Evolutionary conservation across 1,140 invertebrate genomes (phyloP), one percentile per base, ranked within the genome.

Genomic region (Drosophila obscura): DNA sequence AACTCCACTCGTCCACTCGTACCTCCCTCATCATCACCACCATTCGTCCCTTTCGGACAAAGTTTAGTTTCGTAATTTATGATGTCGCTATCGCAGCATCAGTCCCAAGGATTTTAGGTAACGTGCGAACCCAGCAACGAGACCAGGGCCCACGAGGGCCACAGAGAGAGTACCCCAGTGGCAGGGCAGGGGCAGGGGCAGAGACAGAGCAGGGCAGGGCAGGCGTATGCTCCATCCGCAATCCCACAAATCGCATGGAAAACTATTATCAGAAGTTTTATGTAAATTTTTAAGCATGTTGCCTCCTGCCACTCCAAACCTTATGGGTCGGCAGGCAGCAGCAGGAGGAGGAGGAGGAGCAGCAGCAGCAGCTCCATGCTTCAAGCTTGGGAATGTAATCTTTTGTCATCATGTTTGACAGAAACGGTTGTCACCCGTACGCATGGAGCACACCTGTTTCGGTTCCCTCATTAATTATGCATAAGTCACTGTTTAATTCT

Each of bases 221-320:
- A 44, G 41, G 31, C 50, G 46, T 24, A 41, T 45, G 35, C 35
- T 39, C 35, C 35, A 39, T 39, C 35, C 62, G 53, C 75, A 79
- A 82, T 84, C 63, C 63, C 72, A 83, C 77, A 81, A 68, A 80
- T 80, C 77, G 77, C 45, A 79, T 68, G 66, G 60, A 78, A 83
- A 87, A 87, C 82, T 88, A 88, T 88, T 88, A 89, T 88, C 84
- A 88, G 55, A 88, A 88, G 79, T 88, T 88, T 88, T 88, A 88
- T 88, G 83, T 88, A 83, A 88, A 88, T 89, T 88, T 83, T 79
- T 75, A 88, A 88, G 67, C 80, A 83, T 88, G 83, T 88, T 73
- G 68, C 68, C 61, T 66, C 41, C 58, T 65, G 63, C 41, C 66
- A 71, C 46, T 35, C 59, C 53, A 39, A 81, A 77, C 81, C 74